Percentiles rank a stretch among this genome's conserved stretches.
phyloP scores from a whole-genome alignment of 1,140 invertebrate species.

The Drosophila oshimai region DNA sequence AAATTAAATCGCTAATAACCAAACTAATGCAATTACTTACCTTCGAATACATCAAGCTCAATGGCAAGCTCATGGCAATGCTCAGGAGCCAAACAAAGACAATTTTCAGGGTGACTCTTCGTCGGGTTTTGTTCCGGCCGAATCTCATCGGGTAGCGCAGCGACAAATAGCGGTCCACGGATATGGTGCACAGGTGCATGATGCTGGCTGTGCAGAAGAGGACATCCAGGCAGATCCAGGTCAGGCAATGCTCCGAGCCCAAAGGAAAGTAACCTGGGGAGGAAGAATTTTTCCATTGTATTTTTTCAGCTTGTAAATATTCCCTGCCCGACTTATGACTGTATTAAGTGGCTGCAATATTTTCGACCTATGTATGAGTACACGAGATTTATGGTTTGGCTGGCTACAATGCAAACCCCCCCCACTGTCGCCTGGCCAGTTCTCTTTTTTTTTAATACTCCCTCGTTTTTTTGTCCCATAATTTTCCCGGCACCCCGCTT shows the following conservation, averaged over 20 bases:
- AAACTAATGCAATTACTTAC: slow-evolving; percentile 84
- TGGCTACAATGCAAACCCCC: slow-evolving; percentile 44
- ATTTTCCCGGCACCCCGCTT: slow-evolving; percentile 3
- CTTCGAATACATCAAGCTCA: slow-evolving; percentile 94
- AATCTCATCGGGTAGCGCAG: slow-evolving; percentile 94
- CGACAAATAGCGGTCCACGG: slow-evolving; percentile 94
- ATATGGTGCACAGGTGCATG: slow-evolving; percentile 97
- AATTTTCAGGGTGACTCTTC: slow-evolving; percentile 93
- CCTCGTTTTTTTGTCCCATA: slow-evolving; percentile 6
- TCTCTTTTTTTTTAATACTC: slow-evolving; percentile 63
- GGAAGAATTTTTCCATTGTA: not conserved
- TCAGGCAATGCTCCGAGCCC: slow-evolving; percentile 90
- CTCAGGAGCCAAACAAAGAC: slow-evolving; percentile 95
- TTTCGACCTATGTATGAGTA: slow-evolving; percentile 27
- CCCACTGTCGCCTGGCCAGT: slow-evolving; percentile 54
- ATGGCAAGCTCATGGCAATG: slow-evolving; percentile 93
- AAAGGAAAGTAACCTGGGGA: slow-evolving; percentile 92
- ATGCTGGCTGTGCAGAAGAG: slow-evolving; percentile 97
- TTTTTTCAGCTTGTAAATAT: slow-evolving; percentile 19
- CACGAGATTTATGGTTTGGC: slow-evolving; percentile 15
- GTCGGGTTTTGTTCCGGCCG: slow-evolving; percentile 93
- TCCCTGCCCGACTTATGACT: slow-evolving; percentile 26
- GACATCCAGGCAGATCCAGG: slow-evolving; percentile 96
- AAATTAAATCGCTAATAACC: too few species aligned
- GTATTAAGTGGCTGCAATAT: slow-evolving; percentile 54